Base-by-base conservation (phyloP, 2,113 vertebrate genomes). In the Chinchilla lanigera region DNA sequence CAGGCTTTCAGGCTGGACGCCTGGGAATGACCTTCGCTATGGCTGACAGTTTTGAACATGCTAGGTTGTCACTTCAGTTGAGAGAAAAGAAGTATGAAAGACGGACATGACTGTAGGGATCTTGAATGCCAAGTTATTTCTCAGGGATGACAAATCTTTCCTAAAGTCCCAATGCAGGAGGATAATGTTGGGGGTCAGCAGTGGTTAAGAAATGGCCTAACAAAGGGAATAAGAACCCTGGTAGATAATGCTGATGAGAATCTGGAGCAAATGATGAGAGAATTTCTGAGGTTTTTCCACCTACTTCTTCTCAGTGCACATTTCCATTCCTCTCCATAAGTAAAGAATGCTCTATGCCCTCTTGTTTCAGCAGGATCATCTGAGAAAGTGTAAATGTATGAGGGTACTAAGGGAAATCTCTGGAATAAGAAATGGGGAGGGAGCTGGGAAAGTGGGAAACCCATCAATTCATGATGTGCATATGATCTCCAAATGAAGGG, bases 131-230 rank as follows among this genome's bases (percentile, higher is more conserved):
- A 58, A 11, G 33, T 73, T 58, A 67, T 67, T 83, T 30, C 7
- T 26, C 19, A 69, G 44, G 5, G 7, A 60, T 44, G 33, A 17
- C 19, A 38, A 83, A n/a, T 10, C 41, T 65, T 87, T 94, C 17
- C 54, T 84, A 47, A 63, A 87, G 67, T 80, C 44, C 22, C 80
- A 81, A 8, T 90, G 28, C 17, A 80, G 85, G 93, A 96, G 67
- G 60, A 20, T 35, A 44, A 44, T 78, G 50, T 28, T 6, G 22
- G 73, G 9, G 41, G n/a, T n/a, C n/a, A n/a, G n/a, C n/a, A n/a
- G 13, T 10, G 73, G 73, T 50, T 65, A 95, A 56, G 1, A 12
- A 44, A 58, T 28, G 20, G 41, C 11, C 86, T 26, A 35, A 52
- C 86, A 58, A 88, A 33, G 35, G 17, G n/a, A 96, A 50, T 47